These are phyloP conservation scores for Teinopalpus imperialis DNA, from an alignment of 2,888 invertebrate species.

Conservation along the genomic window DNA sequence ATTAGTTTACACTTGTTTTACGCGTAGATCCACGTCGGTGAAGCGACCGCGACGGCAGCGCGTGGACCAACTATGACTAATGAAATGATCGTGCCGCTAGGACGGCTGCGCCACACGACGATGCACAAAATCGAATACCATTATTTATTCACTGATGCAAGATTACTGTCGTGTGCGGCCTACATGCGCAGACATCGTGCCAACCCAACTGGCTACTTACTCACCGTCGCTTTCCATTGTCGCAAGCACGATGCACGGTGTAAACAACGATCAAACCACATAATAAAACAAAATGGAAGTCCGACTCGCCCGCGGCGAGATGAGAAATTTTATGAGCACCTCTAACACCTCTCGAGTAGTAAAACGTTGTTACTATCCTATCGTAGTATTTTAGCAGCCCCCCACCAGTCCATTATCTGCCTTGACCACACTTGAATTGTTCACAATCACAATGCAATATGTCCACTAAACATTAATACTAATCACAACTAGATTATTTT, in stretches of 20 bases:
- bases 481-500: conserved; percentile 50
- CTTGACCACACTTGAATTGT: conserved; percentile 62
- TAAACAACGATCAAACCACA: conserved; percentile 72
- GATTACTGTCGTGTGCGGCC: conserved; percentile 72
- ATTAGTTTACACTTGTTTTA: conserved; percentile 44
- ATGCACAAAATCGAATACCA: conserved; percentile 74
- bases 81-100: conserved; percentile 38
- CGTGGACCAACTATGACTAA: conserved; percentile 41
- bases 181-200: conserved; percentile 69
- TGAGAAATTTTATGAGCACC: conserved; percentile 72
- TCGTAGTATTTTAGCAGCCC: conserved; percentile 81
- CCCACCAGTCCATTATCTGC: conserved; percentile 75
- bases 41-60: conserved; percentile 25
- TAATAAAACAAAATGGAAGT: conserved; percentile 81
- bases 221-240: conserved; percentile 78
- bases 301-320: conserved; percentile 67
- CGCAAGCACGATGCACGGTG: conserved; percentile 62
- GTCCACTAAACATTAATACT: conserved; percentile 49
- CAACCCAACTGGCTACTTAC: conserved; percentile 48
- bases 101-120: conserved; percentile 61
- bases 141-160: conserved; percentile 72
- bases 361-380: conserved; percentile 80
- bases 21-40: conserved; percentile 28
- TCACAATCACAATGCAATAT: conserved; percentile 63
- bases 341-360: conserved; percentile 66